Evolutionary conservation across 2,888 invertebrate genomes (phyloP).

Genomic region (Agonopterix heracliana): DNA sequence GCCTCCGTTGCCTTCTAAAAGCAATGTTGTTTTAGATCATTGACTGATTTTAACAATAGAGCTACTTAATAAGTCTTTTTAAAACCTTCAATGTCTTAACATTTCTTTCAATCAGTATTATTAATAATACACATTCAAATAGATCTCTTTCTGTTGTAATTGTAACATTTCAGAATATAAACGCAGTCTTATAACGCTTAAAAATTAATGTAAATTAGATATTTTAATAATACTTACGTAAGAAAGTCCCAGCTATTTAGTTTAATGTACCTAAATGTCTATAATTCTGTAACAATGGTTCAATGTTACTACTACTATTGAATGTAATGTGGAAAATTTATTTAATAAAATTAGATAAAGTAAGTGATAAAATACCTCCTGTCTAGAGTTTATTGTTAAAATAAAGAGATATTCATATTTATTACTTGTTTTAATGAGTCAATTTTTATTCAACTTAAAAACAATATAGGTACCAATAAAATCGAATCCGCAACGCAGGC

Average conservation of each 20-base stretch:
- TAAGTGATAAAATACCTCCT: constrained; percentile 64
- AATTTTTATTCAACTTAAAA: too few relatives aligned
- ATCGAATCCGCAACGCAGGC: too few relatives aligned
- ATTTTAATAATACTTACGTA: constrained; percentile 14
- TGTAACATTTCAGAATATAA: too few relatives aligned
- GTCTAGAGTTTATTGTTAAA: constrained; percentile 72
- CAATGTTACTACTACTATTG: constrained; percentile 33
- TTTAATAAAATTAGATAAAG: constrained; percentile 34
- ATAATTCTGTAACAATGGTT: constrained; percentile 24
- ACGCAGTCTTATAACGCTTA: constrained; percentile 22
- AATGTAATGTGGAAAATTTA: constrained; percentile 38
- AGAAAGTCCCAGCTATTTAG: constrained; percentile 20
- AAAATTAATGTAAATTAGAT: constrained; percentile 28
- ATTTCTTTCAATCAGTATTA: too few relatives aligned
- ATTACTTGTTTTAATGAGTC: constrained; percentile 34
- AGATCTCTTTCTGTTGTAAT: too few relatives aligned
- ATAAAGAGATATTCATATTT: constrained; percentile 73
- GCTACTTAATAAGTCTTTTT: too few relatives aligned
- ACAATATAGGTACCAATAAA: too few relatives aligned
- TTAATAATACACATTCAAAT: too few relatives aligned
- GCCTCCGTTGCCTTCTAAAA: too few relatives aligned
- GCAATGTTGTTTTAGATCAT: too few relatives aligned
- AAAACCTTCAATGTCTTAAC: too few relatives aligned
- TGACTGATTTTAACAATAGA: too few relatives aligned
- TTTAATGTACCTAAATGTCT: constrained; percentile 13